These are phyloP conservation scores for Diceros bicornis DNA, from an alignment of 2,797 vertebrate species.

Conservation along the genomic window DNA sequence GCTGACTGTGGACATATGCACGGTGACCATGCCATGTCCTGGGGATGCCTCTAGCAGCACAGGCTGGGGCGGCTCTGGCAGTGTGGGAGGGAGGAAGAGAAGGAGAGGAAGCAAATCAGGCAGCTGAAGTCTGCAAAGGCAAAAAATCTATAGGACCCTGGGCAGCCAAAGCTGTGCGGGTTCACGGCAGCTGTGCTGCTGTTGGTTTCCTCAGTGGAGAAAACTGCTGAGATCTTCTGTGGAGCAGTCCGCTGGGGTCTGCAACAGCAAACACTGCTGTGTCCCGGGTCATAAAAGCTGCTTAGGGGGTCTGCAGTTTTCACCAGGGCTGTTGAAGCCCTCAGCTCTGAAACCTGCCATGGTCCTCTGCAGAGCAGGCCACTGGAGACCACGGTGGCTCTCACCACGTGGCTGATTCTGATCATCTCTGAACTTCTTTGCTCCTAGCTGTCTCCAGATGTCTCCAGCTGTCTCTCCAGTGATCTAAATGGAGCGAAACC, in stretches of 20 bases:
- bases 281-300: neutral
- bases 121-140: no score
- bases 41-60: no score
- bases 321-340: no score
- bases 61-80: no score
- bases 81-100: no score
- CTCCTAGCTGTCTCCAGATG: neutral
- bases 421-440: neutral
- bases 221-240: neutral
- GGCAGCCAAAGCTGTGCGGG: no score
- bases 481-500: neutral
- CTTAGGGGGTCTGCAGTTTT: no score
- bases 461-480: neutral
- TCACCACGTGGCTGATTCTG: no score
- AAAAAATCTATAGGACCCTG: no score
- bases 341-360: fast-evolving
- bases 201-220: neutral
- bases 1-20: no score
- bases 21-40: no score
- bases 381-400: neutral
- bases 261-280: neutral
- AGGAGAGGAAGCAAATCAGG: no score
- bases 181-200: neutral
- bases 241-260: neutral
- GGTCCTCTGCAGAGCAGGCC: neutral